Percentiles rank a stretch among this genome's conserved stretches.
Conservation (phyloP, 2,113 vertebrate genomes). For the Tauraco erythrolophus region DNA sequence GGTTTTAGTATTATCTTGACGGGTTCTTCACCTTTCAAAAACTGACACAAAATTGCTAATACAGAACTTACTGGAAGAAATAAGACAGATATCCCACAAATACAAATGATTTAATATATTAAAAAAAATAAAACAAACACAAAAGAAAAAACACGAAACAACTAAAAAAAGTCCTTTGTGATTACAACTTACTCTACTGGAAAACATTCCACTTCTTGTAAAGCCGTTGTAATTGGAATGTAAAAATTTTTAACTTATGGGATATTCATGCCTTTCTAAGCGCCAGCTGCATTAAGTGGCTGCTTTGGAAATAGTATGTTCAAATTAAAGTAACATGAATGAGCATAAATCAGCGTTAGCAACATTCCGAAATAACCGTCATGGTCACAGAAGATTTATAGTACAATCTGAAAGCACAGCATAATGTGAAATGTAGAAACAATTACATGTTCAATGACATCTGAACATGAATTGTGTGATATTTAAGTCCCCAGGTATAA, state of each 20-base stretch:
- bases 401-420: slow-evolving; percentile 73
- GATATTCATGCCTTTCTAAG: slow-evolving; percentile 70
- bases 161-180: not conserved
- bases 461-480: slow-evolving; percentile 75
- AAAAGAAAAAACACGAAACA: not conserved
- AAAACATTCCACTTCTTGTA: slow-evolving; percentile 40
- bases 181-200: slow-evolving; percentile 40
- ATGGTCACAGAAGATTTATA: slow-evolving; percentile 78
- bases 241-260: slow-evolving; percentile 64
- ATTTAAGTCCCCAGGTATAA: slow-evolving; percentile 77
- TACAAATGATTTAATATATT: not conserved
- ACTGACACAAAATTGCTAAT: not conserved
- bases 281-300: slow-evolving; percentile 64
- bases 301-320: slow-evolving; percentile 74
- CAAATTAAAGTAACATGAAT: slow-evolving; percentile 80
- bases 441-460: slow-evolving; percentile 80
- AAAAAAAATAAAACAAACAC: not conserved
- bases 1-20: not conserved
- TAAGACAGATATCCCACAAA: not conserved
- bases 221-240: slow-evolving; percentile 65
- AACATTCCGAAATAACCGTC: slow-evolving; percentile 74
- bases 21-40: not conserved
- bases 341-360: slow-evolving; percentile 77
- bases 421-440: slow-evolving; percentile 83
- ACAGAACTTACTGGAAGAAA: not conserved